Evolutionary conservation across 2,888 invertebrate species (phyloP).

Genomic region (Fissipunctia ypsillon): DNA sequence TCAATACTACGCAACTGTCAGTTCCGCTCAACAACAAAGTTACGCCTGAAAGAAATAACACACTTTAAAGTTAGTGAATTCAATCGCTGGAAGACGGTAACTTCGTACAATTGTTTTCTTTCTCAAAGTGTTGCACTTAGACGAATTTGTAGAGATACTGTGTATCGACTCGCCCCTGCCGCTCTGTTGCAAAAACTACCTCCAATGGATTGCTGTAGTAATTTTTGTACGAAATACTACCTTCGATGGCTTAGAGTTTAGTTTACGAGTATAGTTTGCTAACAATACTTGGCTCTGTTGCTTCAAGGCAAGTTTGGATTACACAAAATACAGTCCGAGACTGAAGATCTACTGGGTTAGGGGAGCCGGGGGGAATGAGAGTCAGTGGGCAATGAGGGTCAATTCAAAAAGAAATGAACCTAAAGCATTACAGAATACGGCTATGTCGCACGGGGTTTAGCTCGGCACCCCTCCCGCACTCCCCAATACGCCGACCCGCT

Average conservation of each 20-base stretch:
- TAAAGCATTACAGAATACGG: too few relatives aligned
- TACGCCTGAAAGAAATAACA: slow-evolving; percentile 85
- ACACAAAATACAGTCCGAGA: slow-evolving; percentile 36
- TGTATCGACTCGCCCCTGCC: slow-evolving; percentile 56
- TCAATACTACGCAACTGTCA: slow-evolving; percentile 81
- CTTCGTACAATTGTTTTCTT: slow-evolving; percentile 86
- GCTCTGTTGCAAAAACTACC: slow-evolving; percentile 60
- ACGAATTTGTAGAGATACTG: slow-evolving; percentile 75
- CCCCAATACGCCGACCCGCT: too few relatives aligned
- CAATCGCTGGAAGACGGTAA: slow-evolving; percentile 85
- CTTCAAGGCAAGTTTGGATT: slow-evolving; percentile 46
- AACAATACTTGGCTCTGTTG: slow-evolving; percentile 59
- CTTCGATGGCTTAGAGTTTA: slow-evolving; percentile 58
- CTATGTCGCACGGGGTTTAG: too few relatives aligned
- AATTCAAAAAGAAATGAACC: too few relatives aligned
- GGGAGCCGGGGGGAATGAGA: too few relatives aligned
- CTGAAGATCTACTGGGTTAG: too few relatives aligned
- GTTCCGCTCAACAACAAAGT: slow-evolving; percentile 81
- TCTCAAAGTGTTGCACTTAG: slow-evolving; percentile 82
- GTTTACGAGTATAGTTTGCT: slow-evolving; percentile 60
- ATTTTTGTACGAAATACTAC: slow-evolving; percentile 63
- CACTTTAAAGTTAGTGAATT: slow-evolving; percentile 87
- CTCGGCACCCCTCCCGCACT: too few relatives aligned
- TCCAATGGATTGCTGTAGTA: slow-evolving; percentile 65
- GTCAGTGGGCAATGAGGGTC: too few relatives aligned